Evolutionary conservation across 2,797 vertebrate species (phyloP), one percentile per base, ranked within the genome.

Genomic region (Muscicapa striata): DNA sequence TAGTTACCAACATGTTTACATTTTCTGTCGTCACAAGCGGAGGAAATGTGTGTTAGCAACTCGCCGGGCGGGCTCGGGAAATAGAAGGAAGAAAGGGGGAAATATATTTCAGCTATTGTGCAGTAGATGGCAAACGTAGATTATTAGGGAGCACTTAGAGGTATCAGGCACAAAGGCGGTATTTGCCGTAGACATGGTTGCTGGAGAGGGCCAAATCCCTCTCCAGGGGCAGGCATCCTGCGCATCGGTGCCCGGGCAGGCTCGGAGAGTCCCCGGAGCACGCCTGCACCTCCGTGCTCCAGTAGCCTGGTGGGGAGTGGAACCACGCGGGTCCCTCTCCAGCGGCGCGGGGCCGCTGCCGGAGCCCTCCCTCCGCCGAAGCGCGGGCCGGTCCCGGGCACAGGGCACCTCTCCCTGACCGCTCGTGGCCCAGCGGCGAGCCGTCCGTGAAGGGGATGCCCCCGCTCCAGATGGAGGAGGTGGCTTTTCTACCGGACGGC

Each of bases 1-100:
- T 89, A 75, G 97, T 95, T 96, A 95, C 94, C 96, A 80, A 68
- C 93, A 48, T 92, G 93, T 96, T 96, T 94, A 95, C 96, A 90
- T 94, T 95, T 91, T 95, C 95, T 87, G 40, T 88, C 93, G 72
- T 93, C 94, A 90, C 64, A 90, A 93, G 88, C 74, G 82, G 97
- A 96, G 96, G 95, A 95, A 97, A 97, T 91, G 95, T 69, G 62
- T 69, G 89, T 87, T 91, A 48, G 89, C 92, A 88, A 94, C 95
- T 91, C 76, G 90, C 74, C 54, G 21, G 68, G 49, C 94, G 49
- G 93, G 78, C 90, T 91, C 23, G 26, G 69, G 82, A 78, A 73
- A 87, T 79, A 62, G 51, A 68, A 87, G 41, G 87, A 85, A 87
- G 82, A 89, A 80, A 75, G 14, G 24, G 86, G 67, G 19, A 87